These are phyloP conservation scores for Daubentonia madagascariensis DNA, from an alignment of 2,113 vertebrate genomes.

Conservation along the genomic window DNA sequence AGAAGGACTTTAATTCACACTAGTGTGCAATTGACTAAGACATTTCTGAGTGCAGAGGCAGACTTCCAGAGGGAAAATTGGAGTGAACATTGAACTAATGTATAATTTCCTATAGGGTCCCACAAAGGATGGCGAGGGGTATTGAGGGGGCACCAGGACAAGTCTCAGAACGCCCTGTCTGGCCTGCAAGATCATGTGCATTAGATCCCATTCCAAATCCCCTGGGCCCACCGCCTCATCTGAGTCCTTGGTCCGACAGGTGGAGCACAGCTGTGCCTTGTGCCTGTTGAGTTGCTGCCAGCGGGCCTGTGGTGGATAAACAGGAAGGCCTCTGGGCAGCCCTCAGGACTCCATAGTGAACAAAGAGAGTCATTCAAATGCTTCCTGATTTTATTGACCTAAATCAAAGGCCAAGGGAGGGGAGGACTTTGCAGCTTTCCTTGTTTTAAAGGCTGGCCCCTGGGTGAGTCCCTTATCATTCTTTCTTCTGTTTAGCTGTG, in stretches of 20 bases:
- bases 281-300: background rate
- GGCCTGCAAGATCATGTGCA: background rate
- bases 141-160: background rate
- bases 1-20: background rate
- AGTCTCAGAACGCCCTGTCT: background rate
- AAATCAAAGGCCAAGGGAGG: background rate
- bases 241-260: background rate
- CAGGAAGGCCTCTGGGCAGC: background rate
- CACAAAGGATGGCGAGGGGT: too few species aligned
- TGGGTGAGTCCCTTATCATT: background rate
- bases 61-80: background rate
- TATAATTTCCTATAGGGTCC: background rate
- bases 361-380: background rate
- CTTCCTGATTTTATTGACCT: background rate
- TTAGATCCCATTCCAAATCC: too few species aligned
- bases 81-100: background rate
- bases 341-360: background rate
- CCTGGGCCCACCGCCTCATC: background rate
- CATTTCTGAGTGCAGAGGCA: background rate
- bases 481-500: background rate
- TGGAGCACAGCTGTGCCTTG: background rate
- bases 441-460: background rate
- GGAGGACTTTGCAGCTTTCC: background rate
- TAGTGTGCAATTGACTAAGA: background rate
- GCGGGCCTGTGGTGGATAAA: background rate